Percentiles rank a stretch among this genome's conserved stretches.
Conservation (phyloP, 2,888 invertebrate genomes). For the Ophion obscuratus region DNA sequence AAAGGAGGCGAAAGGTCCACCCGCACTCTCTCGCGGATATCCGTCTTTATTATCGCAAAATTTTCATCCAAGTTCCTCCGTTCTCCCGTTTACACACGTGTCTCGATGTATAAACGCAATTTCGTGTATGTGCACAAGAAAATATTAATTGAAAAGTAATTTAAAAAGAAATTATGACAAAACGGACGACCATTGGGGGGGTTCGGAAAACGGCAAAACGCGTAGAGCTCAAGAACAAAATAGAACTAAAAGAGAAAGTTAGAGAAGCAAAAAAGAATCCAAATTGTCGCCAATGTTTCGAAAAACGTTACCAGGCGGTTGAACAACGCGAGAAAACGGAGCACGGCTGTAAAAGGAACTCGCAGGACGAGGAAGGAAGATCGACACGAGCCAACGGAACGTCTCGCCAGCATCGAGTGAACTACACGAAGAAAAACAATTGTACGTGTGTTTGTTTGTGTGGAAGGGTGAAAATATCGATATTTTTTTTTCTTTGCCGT, state of each 20-base stretch:
- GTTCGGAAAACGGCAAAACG: neutral
- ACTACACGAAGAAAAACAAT: neutral
- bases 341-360: neutral
- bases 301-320: neutral
- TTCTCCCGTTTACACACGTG: constrained; percentile 8
- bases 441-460: neutral
- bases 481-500: neutral
- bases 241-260: neutral
- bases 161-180: neutral
- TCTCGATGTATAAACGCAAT: constrained; percentile 26
- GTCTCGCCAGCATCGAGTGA: neutral
- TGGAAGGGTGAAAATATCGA: neutral
- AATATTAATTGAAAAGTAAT: neutral
- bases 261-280: neutral
- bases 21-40: constrained; percentile 7
- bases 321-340: neutral
- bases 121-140: neutral
- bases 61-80: constrained; percentile 34
- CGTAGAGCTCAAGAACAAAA: neutral
- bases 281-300: neutral
- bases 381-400: neutral
- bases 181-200: neutral
- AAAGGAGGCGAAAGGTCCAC: neutral
- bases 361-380: neutral
- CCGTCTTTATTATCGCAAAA: constrained; percentile 7